Evolutionary conservation across 1,140 invertebrate species (phyloP).

Genomic region (Drosophila bifasciata): DNA sequence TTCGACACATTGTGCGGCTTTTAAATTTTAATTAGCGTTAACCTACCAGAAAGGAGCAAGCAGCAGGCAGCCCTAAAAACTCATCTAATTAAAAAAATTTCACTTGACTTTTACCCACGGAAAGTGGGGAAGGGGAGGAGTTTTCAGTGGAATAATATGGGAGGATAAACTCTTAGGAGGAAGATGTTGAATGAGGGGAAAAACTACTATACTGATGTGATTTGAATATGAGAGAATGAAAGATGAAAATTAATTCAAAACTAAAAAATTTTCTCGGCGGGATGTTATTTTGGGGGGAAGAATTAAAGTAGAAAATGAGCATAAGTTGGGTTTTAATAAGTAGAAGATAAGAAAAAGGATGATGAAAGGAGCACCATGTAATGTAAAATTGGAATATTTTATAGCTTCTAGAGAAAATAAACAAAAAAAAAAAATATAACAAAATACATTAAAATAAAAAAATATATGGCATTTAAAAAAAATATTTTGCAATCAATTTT

Average conservation of each 20-base stretch:
- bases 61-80: slow-evolving; percentile 52
- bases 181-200: not conserved
- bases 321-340: no score
- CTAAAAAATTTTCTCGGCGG: no score
- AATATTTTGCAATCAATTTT: no score
- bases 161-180: no score
- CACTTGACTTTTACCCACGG: slow-evolving; percentile 31
- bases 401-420: no score
- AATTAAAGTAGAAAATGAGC: no score
- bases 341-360: no score
- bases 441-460: no score
- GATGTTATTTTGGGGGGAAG: not conserved
- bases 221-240: not conserved
- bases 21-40: slow-evolving; percentile 82
- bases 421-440: no score
- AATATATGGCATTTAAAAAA: no score
- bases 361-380: no score
- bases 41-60: slow-evolving; percentile 52
- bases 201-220: slow-evolving; percentile 5
- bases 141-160: slow-evolving; percentile 17
- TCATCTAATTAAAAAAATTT: slow-evolving; percentile 73
- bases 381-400: no score
- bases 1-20: slow-evolving; percentile 81
- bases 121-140: slow-evolving; percentile 5
- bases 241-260: not conserved